These are phyloP conservation scores for Elgaria multicarinata DNA, from an alignment of 2,113 vertebrate genomes.

Conservation along the genomic window DNA sequence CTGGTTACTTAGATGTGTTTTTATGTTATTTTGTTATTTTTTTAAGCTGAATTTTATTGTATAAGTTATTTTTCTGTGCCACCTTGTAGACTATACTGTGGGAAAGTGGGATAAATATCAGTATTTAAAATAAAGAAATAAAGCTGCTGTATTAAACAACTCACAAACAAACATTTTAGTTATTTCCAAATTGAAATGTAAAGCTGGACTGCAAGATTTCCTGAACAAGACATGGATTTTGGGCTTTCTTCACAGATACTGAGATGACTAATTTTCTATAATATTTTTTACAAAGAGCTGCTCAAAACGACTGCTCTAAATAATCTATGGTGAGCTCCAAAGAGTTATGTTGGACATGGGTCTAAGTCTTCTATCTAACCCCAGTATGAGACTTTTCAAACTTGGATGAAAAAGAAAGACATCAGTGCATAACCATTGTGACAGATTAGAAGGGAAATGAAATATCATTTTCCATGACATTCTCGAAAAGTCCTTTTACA, in stretches of 20 bases:
- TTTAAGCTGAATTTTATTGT: too few relatives aligned
- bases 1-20: too few relatives aligned
- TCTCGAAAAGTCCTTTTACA: constrained; percentile 10
- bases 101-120: too few relatives aligned
- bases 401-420: background rate
- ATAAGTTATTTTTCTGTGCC: too few relatives aligned
- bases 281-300: background rate
- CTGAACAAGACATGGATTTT: background rate
- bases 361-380: background rate
- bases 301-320: background rate
- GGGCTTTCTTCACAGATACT: background rate
- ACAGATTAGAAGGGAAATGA: constrained; percentile 18
- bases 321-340: background rate
- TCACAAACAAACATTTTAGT: background rate
- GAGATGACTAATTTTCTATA: background rate
- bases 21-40: too few relatives aligned
- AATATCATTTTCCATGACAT: constrained; percentile 32
- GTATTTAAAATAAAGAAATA: too few relatives aligned
- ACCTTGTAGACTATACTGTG: too few relatives aligned
- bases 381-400: background rate
- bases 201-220: background rate
- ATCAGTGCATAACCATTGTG: background rate
- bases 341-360: background rate
- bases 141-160: background rate
- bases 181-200: background rate